Conservation (phyloP, 2,888 invertebrate species). For the Syrphus vitripennis region DNA sequence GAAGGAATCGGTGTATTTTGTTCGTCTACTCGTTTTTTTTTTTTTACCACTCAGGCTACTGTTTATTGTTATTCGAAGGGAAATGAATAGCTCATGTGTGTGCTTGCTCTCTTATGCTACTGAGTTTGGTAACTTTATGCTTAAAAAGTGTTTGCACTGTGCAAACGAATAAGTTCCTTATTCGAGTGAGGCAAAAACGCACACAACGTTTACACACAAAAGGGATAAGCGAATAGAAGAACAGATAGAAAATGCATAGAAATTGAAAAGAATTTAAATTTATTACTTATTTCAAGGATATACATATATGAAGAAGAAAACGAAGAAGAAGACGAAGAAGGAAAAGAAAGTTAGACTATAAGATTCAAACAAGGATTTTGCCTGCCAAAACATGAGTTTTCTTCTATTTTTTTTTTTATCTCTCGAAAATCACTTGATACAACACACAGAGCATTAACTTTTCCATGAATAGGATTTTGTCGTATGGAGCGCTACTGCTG, state of each 20-base stretch:
- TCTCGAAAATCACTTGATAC: slow-evolving; percentile 45
- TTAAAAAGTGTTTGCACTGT: slow-evolving; percentile 67
- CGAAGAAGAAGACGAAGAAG: not conserved
- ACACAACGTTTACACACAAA: slow-evolving; percentile 8
- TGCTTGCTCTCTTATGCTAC: slow-evolving; percentile 23
- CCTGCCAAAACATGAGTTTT: slow-evolving; percentile 48
- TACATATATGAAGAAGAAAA: not conserved
- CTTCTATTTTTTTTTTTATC: slow-evolving; percentile 14
- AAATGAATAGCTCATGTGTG: slow-evolving; percentile 57
- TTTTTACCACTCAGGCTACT: not conserved
- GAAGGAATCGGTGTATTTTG: slow-evolving; percentile 15
- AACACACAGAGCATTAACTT: slow-evolving; percentile 50
- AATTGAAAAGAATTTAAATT: slow-evolving; percentile 66
- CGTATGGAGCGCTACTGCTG: not conserved
- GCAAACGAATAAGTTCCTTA: slow-evolving; percentile 61
- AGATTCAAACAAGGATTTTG: slow-evolving; percentile 46
- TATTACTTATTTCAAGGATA: slow-evolving; percentile 49
- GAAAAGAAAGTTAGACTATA: not conserved
- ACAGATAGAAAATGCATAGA: slow-evolving; percentile 14
- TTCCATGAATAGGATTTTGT: slow-evolving; percentile 30
- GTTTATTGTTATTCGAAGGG: slow-evolving; percentile 55
- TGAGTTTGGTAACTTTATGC: slow-evolving; percentile 60
- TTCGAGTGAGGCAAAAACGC: not conserved
- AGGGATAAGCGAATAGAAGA: slow-evolving; percentile 17
- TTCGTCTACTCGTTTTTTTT: not conserved